These are phyloP conservation scores for Crypturellus undulatus DNA, from an alignment of 2,113 vertebrate species.

Conservation along the genomic window DNA sequence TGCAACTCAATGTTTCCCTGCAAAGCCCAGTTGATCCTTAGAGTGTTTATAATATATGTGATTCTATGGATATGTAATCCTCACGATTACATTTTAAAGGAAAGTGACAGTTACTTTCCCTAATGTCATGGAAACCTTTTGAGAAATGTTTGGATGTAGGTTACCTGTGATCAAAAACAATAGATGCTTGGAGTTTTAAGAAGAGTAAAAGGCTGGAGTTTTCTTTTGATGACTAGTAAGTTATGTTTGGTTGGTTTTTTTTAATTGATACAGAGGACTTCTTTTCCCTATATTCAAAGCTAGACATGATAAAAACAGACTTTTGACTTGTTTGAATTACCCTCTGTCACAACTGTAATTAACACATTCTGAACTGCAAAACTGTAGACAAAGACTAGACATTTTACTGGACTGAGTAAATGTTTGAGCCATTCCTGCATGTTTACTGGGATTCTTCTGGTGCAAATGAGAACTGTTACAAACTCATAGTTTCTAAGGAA, in stretches of 20 bases:
- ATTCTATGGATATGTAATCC: neutral
- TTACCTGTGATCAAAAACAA: neutral
- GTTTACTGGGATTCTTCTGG: neutral
- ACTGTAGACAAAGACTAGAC: neutral
- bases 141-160: neutral
- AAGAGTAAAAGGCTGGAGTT: neutral
- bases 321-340: neutral
- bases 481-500: neutral
- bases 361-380: neutral
- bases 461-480: neutral
- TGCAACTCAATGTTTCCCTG: neutral
- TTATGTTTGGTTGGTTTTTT: neutral
- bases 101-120: neutral
- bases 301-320: accelerated
- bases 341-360: neutral
- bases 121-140: neutral
- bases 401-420: neutral
- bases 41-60: neutral
- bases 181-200: neutral
- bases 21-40: neutral
- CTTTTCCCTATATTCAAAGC: neutral
- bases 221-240: neutral
- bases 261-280: neutral
- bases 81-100: neutral
- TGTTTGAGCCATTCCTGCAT: neutral